Evolutionary conservation across 1,140 invertebrate genomes (phyloP).

Genomic region (Saccostrea echinata): DNA sequence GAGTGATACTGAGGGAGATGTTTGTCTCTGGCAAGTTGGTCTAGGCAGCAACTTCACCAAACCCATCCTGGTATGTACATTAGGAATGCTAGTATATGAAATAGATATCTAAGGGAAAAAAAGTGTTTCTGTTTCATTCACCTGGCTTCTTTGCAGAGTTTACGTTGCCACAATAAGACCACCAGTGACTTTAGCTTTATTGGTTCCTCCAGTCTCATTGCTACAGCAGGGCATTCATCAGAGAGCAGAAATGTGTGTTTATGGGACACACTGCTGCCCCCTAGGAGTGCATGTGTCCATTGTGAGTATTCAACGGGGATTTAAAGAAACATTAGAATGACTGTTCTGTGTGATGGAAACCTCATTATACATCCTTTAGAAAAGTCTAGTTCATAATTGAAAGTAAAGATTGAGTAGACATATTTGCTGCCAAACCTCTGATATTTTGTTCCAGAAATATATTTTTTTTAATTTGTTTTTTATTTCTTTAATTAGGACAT

Average conservation of each 20-base stretch:
- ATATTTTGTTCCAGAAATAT: too few relatives aligned
- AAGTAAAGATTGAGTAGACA: too few relatives aligned
- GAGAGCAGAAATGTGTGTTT: constrained; percentile 98
- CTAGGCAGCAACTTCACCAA: constrained; percentile 89
- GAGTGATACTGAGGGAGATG: constrained; percentile 87
- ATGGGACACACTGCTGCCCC: constrained; percentile 98
- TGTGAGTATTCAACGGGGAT: constrained; percentile 68
- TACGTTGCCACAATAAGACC: constrained; percentile 98
- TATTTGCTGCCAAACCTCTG: too few relatives aligned
- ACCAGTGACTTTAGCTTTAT: constrained; percentile 98
- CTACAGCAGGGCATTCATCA: constrained; percentile 97
- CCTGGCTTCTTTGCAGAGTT: constrained; percentile 85
- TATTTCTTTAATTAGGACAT: too few relatives aligned
- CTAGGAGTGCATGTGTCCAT: constrained; percentile 92
- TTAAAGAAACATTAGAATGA: neutral
- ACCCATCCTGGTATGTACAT: constrained; percentile 93
- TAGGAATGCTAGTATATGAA: neutral
- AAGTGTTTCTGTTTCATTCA: neutral
- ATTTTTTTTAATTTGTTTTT: too few relatives aligned
- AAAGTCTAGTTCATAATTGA: too few relatives aligned
- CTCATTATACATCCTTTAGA: too few relatives aligned
- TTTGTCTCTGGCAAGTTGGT: constrained; percentile 93
- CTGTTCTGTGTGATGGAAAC: too few relatives aligned
- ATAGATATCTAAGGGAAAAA: neutral
- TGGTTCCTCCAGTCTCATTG: constrained; percentile 97